Percentiles rank a stretch among this genome's conserved stretches.
phyloP scores from a whole-genome alignment of 2,113 vertebrate species.

The Myiopsitta monachus region DNA sequence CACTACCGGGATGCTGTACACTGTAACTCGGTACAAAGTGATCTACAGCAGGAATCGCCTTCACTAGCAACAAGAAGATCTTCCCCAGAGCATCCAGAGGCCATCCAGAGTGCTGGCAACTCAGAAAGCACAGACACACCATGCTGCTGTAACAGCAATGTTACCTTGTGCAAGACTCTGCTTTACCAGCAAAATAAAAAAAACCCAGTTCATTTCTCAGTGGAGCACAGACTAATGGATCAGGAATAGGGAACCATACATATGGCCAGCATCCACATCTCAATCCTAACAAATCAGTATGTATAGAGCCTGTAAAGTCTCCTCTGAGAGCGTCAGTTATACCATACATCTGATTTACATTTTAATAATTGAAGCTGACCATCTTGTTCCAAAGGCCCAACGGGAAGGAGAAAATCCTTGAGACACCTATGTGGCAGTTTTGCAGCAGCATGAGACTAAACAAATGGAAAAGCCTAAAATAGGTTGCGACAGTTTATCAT shows the following conservation, averaged over 20 bases:
- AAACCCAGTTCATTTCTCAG: not conserved
- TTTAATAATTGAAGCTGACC: slow-evolving; percentile 36
- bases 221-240: not conserved
- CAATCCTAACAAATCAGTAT: slow-evolving; percentile 5
- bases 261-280: not conserved
- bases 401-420: not conserved
- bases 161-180: not conserved
- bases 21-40: not conserved
- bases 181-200: not conserved
- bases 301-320: slow-evolving; percentile 6
- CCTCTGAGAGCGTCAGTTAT: slow-evolving; percentile 16
- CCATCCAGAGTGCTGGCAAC: not conserved
- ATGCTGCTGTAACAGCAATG: not conserved
- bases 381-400: slow-evolving; percentile 10
- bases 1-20: not conserved
- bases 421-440: slow-evolving; percentile 21
- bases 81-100: not conserved
- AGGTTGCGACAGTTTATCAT: slow-evolving; percentile 40
- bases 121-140: not conserved
- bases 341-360: not conserved
- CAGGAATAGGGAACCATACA: not conserved
- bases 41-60: not conserved
- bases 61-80: not conserved
- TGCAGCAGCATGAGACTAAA: slow-evolving; percentile 48
- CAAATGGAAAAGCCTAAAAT: slow-evolving; percentile 61